Evolutionary conservation across 2,113 vertebrate species (phyloP).

Genomic region (Xerus inauris): DNA sequence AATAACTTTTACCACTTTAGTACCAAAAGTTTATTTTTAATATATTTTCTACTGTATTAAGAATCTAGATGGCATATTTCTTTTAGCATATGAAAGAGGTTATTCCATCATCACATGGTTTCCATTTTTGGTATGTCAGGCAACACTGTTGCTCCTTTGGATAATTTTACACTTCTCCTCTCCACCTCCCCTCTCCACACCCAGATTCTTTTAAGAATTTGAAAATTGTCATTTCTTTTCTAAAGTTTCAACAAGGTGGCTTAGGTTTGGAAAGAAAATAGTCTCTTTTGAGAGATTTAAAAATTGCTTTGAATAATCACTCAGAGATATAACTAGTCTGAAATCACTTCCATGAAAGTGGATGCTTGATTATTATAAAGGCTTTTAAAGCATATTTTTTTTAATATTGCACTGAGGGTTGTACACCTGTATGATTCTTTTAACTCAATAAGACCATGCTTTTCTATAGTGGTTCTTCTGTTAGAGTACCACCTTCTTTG

Average conservation of each 20-base stretch:
- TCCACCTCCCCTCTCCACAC: too few relatives aligned
- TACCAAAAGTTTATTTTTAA: background rate
- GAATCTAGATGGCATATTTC: background rate
- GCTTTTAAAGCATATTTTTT: background rate
- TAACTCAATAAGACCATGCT: background rate
- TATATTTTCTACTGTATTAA: background rate
- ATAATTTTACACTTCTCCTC: background rate
- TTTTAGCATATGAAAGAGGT: background rate
- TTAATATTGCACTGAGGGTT: background rate
- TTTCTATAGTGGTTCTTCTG: background rate
- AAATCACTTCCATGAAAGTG: background rate
- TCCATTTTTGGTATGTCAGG: background rate
- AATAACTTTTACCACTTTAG: background rate
- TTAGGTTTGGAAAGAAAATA: background rate
- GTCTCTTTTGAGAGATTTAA: background rate
- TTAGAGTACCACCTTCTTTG: background rate
- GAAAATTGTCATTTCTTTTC: background rate
- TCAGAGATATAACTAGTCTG: background rate
- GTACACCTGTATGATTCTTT: background rate
- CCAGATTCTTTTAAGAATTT: background rate
- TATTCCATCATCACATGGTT: background rate
- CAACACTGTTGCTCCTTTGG: background rate
- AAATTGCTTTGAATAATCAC: background rate
- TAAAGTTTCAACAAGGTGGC: background rate
- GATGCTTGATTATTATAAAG: background rate